phyloP scores from a whole-genome alignment of 2,888 invertebrate species.

The Gryllus longicercus region DNA sequence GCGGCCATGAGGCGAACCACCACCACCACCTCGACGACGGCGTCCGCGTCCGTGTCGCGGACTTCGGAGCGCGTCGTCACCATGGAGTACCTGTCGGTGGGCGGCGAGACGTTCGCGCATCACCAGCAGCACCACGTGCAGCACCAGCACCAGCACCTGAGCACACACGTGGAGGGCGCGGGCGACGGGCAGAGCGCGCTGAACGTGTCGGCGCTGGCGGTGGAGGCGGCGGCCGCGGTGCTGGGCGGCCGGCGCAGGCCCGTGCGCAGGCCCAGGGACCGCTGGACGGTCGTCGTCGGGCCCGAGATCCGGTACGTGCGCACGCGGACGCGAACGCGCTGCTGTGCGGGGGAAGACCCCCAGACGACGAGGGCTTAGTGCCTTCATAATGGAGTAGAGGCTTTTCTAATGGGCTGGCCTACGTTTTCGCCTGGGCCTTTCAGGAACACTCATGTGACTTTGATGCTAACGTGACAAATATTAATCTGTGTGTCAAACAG shows the following conservation, averaged over 20 bases:
- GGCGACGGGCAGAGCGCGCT: conserved; percentile 20
- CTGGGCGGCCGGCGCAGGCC: conserved; percentile 28
- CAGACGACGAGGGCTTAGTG: too few species aligned
- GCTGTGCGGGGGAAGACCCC: too few species aligned
- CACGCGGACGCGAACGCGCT: not conserved
- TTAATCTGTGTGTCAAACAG: too few species aligned
- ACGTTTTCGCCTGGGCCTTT: too few species aligned
- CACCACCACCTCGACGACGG: not conserved
- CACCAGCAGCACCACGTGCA: not conserved
- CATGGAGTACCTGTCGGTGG: conserved; percentile 9
- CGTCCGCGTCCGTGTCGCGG: not conserved
- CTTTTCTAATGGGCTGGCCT: too few species aligned
- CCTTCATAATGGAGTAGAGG: too few species aligned
- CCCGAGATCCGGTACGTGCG: conserved; percentile 65
- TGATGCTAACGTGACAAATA: too few species aligned
- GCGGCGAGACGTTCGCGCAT: not conserved
- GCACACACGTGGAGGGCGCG: not conserved
- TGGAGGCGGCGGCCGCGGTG: conserved; percentile 19
- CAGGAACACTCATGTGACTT: too few species aligned
- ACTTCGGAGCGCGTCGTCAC: not conserved
- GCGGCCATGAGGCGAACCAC: not conserved
- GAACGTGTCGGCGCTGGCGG: conserved; percentile 20
- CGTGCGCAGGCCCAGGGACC: conserved; percentile 32
- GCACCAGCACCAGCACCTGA: not conserved
- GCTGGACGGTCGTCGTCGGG: conserved; percentile 72